phyloP scores from a whole-genome alignment of 2,797 vertebrate species.

The Florisuga fusca region DNA sequence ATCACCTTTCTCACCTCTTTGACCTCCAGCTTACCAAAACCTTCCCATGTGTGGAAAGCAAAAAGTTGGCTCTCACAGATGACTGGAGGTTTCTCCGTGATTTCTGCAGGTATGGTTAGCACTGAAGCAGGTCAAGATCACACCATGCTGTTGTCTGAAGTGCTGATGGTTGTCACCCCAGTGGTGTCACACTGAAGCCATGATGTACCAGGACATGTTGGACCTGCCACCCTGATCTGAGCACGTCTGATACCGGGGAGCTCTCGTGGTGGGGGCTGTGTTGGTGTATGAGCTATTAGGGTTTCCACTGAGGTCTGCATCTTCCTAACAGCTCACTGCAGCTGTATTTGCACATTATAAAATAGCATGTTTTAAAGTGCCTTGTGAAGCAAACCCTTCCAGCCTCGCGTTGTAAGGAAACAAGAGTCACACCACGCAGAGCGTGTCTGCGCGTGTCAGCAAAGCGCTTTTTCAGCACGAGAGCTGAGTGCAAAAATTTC shows the following conservation, averaged over 20 bases:
- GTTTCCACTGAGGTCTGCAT: slow-evolving; percentile 31
- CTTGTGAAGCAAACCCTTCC: slow-evolving; percentile 23
- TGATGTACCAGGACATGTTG: not conserved
- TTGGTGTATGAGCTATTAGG: rapidly evolving
- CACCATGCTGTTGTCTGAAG: not conserved
- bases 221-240: not conserved
- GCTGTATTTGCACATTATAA: not conserved
- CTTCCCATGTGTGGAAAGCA: not conserved
- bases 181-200: not conserved
- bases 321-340: not conserved
- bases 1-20: not conserved
- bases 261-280: not conserved
- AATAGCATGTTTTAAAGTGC: not conserved
- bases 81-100: not conserved
- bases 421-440: slow-evolving; percentile 4
- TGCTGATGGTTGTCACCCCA: rapidly evolving
- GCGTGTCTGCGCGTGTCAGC: not conserved
- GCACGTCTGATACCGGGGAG: not conserved
- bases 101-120: not conserved
- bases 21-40: not conserved
- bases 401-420: not conserved
- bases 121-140: not conserved
- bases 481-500: slow-evolving; percentile 2
- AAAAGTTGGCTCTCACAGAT: not conserved
- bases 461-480: not conserved